These are phyloP conservation scores for Labrus mixtus DNA, from an alignment of 2,113 vertebrate genomes.

Conservation along the genomic window DNA sequence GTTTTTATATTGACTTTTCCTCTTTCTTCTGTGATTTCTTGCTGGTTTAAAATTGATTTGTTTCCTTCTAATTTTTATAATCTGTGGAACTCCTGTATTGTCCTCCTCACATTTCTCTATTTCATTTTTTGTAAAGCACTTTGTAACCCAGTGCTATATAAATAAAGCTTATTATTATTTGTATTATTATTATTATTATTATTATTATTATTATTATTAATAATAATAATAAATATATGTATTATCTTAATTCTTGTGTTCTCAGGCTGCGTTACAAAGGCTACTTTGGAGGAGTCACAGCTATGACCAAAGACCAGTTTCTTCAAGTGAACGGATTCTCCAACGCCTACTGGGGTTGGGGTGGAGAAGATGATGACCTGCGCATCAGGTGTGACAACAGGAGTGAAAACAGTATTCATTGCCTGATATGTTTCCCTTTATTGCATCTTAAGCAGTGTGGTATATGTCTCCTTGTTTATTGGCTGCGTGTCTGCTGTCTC, in stretches of 20 bases:
- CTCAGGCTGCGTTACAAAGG: conserved; percentile 91
- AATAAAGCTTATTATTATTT: too few relatives aligned
- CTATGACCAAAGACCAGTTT: conserved; percentile 93
- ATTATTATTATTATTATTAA: too few relatives aligned
- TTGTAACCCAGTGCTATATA: too few relatives aligned
- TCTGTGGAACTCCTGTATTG: too few relatives aligned
- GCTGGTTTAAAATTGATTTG: too few relatives aligned
- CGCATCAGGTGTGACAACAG: conserved; percentile 87
- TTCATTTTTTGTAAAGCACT: too few relatives aligned
- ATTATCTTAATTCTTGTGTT: background rate
- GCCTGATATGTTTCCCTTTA: background rate
- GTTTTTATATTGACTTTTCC: too few relatives aligned
- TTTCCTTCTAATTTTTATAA: too few relatives aligned
- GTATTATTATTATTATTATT: too few relatives aligned
- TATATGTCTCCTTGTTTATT: background rate
- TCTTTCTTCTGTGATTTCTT: too few relatives aligned
- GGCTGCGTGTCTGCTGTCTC: background rate
- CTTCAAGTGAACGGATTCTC: conserved; percentile 94
- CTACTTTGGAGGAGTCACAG: conserved; percentile 97
- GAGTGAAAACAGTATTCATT: background rate
- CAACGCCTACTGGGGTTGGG: conserved; percentile 99
- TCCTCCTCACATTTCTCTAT: too few relatives aligned
- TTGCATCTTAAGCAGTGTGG: background rate
- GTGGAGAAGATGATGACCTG: conserved; percentile 98
- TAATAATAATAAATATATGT: too few relatives aligned